Evolutionary conservation across 2,113 vertebrate genomes (phyloP), one percentile per base, ranked within the genome.

Genomic region (Paracanthobrama guichenoti): DNA sequence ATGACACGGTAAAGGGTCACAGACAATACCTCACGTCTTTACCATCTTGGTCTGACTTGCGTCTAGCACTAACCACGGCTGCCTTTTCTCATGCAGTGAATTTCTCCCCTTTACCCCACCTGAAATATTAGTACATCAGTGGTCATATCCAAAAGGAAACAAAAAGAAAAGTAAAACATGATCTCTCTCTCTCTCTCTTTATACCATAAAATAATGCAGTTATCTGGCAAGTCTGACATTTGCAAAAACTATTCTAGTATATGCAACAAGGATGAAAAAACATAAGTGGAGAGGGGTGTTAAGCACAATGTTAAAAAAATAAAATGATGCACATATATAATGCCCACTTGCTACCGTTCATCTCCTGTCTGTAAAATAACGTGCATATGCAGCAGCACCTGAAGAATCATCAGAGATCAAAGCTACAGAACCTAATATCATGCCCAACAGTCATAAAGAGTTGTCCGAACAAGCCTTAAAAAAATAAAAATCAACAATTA

Each of bases 1-100:
- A 87, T 64, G 81, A 86, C 53, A 87, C 75, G 62, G 64, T 80
- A 16, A 81, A 83, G 77, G 87, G 78, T 75, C 89, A 81, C 69
- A 67, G 84, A 57, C 66, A 66, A 88, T 28, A 84, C 86, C 85
- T 88, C 89, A 86, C 90, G 50, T 84, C 81, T 20, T 84, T 85
- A 83, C 82, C 72, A 90, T 85, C 64, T 72, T 31, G 77, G 84
- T 84, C 78, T 83, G 86, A 55, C 73, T 79, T 88, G 85, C 78
- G 50, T 85, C 67, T 79, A 82, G 84, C 74, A 87, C 76, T 75
- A 71, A 89, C 74, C 81, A 84, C 75, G 18, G n/a, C 55, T 24
- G 87, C 73, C 35, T 77, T 82, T 84, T 76, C n/a, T 91, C 87
- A 90, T 87, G 87, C 85, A 89, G 76, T 81, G 79, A 86, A 48